Evolutionary conservation across 2,888 invertebrate species (phyloP).

Genomic region (Catocala fraxini): DNA sequence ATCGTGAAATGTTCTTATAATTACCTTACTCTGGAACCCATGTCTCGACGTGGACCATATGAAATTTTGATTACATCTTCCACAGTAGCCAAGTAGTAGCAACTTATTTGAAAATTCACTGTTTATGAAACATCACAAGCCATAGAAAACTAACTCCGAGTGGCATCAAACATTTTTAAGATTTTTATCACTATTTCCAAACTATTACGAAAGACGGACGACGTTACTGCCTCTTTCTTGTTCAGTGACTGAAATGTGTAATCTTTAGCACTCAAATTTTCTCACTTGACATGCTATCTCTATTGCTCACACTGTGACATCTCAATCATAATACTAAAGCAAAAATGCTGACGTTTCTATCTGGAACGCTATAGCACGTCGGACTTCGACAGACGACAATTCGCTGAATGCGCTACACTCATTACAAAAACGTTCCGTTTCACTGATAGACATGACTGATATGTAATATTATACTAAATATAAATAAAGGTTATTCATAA

Average conservation of each 20-base stretch:
- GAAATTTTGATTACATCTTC: slow-evolving; percentile 75
- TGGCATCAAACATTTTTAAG: slow-evolving; percentile 58
- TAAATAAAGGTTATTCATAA: no score
- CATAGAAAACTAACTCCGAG: slow-evolving; percentile 68
- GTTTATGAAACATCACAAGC: slow-evolving; percentile 74
- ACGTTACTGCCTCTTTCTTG: slow-evolving; percentile 20
- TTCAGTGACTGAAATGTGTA: neutral
- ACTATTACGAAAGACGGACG: slow-evolving; percentile 64
- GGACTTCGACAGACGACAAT: no score
- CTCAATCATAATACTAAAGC: neutral
- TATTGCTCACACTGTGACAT: neutral
- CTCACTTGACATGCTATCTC: neutral
- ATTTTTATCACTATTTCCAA: slow-evolving; percentile 59
- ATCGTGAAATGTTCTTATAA: slow-evolving; percentile 32
- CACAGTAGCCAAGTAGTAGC: slow-evolving; percentile 48
- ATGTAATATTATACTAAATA: no score
- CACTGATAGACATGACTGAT: no score
- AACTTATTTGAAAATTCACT: slow-evolving; percentile 54
- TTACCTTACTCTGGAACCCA: slow-evolving; percentile 85
- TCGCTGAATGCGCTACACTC: no score
- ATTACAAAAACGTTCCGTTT: no score
- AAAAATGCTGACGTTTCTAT: no score
- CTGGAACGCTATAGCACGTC: no score
- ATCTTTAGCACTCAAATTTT: slow-evolving; percentile 2
- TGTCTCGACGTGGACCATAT: slow-evolving; percentile 77